These are phyloP conservation scores for Crocodylus rhombifer DNA, from an alignment of 2,797 vertebrate species.

Conservation along the genomic window DNA sequence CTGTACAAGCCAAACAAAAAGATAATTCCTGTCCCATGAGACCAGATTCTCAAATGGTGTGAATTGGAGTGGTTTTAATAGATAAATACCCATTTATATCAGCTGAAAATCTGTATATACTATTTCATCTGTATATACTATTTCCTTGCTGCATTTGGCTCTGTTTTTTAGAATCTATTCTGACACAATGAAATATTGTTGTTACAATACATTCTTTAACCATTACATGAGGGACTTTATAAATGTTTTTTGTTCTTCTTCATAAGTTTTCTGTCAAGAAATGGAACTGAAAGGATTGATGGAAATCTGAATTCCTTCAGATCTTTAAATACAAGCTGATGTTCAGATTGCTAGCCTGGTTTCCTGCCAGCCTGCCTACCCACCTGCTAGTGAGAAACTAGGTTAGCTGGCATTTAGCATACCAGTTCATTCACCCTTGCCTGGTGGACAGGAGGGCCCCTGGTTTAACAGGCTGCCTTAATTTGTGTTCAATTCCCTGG, in stretches of 20 bases:
- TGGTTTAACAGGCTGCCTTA: no score
- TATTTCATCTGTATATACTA: no score
- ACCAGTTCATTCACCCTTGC: no score
- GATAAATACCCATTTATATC: background rate
- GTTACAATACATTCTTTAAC: background rate
- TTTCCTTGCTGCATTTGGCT: background rate
- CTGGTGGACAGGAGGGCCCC: no score
- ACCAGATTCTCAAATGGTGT: background rate
- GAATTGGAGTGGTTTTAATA: background rate
- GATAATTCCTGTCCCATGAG: background rate
- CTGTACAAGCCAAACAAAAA: background rate
- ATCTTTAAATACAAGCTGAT: background rate
- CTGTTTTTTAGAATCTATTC: background rate
- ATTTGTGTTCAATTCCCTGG: no score
- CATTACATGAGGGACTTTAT: background rate
- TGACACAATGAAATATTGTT: background rate
- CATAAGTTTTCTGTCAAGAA: background rate
- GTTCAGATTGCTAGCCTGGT: background rate
- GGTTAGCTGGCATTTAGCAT: no score
- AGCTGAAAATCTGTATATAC: background rate
- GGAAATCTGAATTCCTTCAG: background rate
- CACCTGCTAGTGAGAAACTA: background rate
- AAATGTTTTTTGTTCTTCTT: slow-evolving; percentile 4
- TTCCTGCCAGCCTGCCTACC: background rate
- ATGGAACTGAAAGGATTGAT: background rate